phyloP scores from a whole-genome alignment of 2,113 vertebrate species.

The Pogonocichla stellata region DNA sequence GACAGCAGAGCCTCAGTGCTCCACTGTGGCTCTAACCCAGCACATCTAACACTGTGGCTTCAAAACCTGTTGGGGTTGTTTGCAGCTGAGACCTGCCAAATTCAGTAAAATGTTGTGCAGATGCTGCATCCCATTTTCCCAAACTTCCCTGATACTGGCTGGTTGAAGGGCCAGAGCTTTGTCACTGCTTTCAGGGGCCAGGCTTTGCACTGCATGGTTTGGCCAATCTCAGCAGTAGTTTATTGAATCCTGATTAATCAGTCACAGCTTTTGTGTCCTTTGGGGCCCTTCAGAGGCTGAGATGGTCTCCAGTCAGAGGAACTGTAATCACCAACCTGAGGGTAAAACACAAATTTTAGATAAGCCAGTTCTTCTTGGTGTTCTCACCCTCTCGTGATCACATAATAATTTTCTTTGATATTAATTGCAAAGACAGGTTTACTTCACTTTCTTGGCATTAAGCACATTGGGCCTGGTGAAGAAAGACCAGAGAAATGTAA shows the following conservation, averaged over 20 bases:
- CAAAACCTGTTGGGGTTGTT: rapidly evolving
- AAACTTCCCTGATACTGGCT: rapidly evolving
- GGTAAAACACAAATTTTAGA: not conserved
- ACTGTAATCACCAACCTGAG: not conserved
- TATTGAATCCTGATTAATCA: not conserved
- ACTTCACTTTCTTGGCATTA: not conserved
- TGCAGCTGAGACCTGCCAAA: not conserved
- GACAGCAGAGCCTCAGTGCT: not conserved
- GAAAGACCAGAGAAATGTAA: not conserved
- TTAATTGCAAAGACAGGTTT: not conserved
- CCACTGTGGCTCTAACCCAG: not conserved
- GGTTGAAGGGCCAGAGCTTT: not conserved
- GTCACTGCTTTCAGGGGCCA: not conserved
- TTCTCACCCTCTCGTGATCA: not conserved
- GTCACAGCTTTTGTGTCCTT: not conserved
- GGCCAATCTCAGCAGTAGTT: not conserved
- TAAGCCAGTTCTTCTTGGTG: rapidly evolving
- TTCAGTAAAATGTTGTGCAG: not conserved
- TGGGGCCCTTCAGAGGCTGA: not conserved
- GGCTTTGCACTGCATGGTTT: not conserved
- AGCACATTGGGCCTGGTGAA: not conserved
- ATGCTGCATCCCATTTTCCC: not conserved
- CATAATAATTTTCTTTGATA: not conserved
- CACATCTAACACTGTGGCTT: not conserved
- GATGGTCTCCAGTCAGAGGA: not conserved